Conservation (phyloP, 2,113 vertebrate species). For the Peromyscus californicus region DNA sequence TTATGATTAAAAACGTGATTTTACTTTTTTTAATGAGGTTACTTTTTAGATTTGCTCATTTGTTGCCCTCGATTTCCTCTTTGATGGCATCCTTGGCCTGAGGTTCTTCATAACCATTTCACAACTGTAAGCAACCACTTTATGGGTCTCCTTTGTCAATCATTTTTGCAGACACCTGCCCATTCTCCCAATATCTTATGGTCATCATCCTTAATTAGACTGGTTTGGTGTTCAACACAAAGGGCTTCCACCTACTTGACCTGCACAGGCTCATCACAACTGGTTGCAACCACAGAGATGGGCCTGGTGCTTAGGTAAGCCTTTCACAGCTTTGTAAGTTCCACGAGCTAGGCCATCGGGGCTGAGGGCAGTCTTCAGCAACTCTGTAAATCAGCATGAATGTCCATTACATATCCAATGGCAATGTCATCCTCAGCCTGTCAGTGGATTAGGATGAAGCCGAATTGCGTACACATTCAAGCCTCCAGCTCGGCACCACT, state of each 20-base stretch:
- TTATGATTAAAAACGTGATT: slow-evolving; percentile 27
- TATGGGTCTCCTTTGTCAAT: neutral
- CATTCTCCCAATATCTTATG: neutral
- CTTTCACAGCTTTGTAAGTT: no score
- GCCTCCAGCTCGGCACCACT: neutral
- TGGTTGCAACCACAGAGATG: neutral
- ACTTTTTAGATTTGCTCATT: neutral
- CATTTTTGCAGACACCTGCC: neutral
- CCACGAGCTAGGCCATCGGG: neutral
- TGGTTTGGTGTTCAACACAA: neutral
- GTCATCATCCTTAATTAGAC: neutral
- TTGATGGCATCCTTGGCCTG: neutral
- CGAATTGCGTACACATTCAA: neutral
- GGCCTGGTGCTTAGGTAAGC: neutral
- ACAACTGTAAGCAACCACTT: neutral
- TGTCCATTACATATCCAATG: neutral
- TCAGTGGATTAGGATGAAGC: neutral
- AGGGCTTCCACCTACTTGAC: neutral
- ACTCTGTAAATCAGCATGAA: neutral
- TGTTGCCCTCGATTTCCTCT: neutral
- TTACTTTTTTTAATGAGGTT: neutral
- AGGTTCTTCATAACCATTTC: no score
- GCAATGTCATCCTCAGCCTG: neutral
- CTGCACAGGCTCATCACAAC: no score
- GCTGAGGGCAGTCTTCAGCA: neutral